phyloP scores from a whole-genome alignment of 2,113 vertebrate genomes.

The Siniperca chuatsi region DNA sequence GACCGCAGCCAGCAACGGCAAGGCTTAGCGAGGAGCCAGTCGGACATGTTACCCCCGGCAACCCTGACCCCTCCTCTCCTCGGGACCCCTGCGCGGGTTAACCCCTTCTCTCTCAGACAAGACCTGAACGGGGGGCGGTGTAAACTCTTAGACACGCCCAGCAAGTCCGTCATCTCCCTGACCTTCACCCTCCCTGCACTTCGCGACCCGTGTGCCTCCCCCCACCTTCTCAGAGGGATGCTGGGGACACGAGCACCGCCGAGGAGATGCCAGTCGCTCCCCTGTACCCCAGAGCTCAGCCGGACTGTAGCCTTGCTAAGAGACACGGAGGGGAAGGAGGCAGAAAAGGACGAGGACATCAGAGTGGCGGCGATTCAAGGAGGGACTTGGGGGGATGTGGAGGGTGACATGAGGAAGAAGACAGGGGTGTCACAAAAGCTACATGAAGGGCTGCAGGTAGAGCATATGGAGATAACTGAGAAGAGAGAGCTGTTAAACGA shows the following conservation, averaged over 20 bases:
- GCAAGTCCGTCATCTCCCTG: slow-evolving; percentile 90
- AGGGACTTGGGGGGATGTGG: background rate
- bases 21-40: slow-evolving; percentile 89
- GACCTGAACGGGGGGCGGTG: slow-evolving; percentile 93
- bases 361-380: background rate
- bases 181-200: slow-evolving; percentile 89
- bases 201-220: slow-evolving; percentile 68
- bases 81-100: slow-evolving; percentile 86
- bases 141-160: slow-evolving; percentile 93
- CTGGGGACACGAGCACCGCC: slow-evolving; percentile 50
- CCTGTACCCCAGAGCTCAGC: slow-evolving; percentile 88
- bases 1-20: slow-evolving; percentile 72
- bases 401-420: background rate
- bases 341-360: background rate
- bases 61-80: slow-evolving; percentile 73
- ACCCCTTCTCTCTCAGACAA: slow-evolving; percentile 93
- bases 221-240: slow-evolving; percentile 67
- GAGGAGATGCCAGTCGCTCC: slow-evolving; percentile 90
- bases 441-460: background rate
- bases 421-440: background rate
- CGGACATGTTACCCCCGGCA: slow-evolving; percentile 84
- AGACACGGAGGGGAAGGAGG: slow-evolving; percentile 26
- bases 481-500: slow-evolving; percentile 13
- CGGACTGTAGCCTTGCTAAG: slow-evolving; percentile 53
- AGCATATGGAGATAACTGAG: background rate